Evolutionary conservation across 2,113 vertebrate genomes (phyloP).

Genomic region (Pseudopodoces humilis): DNA sequence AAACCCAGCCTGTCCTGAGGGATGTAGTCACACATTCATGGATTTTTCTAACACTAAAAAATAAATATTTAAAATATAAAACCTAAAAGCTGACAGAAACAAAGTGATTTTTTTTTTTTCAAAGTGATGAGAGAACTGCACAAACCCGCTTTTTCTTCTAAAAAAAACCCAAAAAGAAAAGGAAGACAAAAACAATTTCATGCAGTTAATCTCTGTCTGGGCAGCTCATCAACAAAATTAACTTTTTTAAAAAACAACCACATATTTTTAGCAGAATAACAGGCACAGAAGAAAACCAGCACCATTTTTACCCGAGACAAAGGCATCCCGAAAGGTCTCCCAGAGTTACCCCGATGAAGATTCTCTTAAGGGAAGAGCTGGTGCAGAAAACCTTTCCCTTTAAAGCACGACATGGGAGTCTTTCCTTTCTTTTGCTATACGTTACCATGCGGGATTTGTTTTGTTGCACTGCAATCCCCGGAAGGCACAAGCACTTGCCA

Average conservation of each 20-base stretch:
- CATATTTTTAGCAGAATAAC: neutral
- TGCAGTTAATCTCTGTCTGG: neutral
- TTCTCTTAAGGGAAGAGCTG: neutral
- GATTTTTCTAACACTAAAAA: neutral
- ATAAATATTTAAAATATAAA: neutral
- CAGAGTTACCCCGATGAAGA: neutral
- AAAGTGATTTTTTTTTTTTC: neutral
- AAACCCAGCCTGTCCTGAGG: neutral
- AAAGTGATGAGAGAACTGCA: neutral
- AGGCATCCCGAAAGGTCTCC: neutral
- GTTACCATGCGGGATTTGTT: neutral
- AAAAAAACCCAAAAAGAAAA: neutral
- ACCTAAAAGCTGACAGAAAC: neutral
- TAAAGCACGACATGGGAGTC: neutral
- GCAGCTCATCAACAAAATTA: neutral
- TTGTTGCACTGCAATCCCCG: neutral
- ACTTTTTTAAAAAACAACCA: neutral
- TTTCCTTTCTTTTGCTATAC: neutral
- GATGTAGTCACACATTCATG: neutral
- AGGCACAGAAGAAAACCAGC: neutral
- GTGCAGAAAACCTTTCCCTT: neutral
- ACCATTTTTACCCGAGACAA: conserved; percentile 4
- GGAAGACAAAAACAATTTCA: neutral
- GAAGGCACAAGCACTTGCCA: neutral
- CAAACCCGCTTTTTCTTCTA: neutral